Conservation (phyloP, 2,797 vertebrate species). For the Epinephelus awoara region DNA sequence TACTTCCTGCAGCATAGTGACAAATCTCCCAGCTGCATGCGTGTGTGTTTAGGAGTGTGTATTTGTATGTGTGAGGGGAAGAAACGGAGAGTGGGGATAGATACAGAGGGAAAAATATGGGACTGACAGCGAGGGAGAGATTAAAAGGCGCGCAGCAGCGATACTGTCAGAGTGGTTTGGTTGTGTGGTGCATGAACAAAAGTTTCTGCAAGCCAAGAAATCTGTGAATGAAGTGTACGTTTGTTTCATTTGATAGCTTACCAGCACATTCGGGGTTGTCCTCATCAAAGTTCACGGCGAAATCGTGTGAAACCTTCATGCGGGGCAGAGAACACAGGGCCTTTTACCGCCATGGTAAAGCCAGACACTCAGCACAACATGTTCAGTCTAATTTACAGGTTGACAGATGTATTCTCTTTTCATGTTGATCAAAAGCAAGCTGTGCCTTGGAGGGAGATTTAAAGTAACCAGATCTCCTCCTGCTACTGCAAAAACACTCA, state of each 20-base stretch:
- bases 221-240: constrained; percentile 4
- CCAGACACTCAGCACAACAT: constrained; percentile 34
- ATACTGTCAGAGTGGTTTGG: constrained; percentile 26
- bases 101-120: constrained; percentile 52
- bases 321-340: constrained; percentile 54
- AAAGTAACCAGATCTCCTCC: constrained; percentile 25
- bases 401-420: constrained; percentile 63
- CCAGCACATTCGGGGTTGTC: constrained; percentile 99
- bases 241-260: constrained; percentile 75
- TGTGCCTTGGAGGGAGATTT: constrained; percentile 37
- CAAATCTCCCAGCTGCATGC: constrained; percentile 62
- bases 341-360: constrained; percentile 38
- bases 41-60: constrained; percentile 21
- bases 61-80: constrained; percentile 30
- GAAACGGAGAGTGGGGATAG: constrained; percentile 31
- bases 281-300: constrained; percentile 99
- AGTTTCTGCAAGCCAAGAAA: not conserved
- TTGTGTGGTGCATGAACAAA: constrained; percentile 41
- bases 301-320: constrained; percentile 96
- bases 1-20: constrained; percentile 69
- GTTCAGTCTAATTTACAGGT: constrained; percentile 54
- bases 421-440: constrained; percentile 70
- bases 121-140: constrained; percentile 43
- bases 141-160: constrained; percentile 26
- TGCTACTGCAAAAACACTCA: constrained; percentile 24